Percentiles rank a stretch among this genome's conserved stretches.
phyloP scores from a whole-genome alignment of 1,140 invertebrate genomes.

The Papilio polyxenes region DNA sequence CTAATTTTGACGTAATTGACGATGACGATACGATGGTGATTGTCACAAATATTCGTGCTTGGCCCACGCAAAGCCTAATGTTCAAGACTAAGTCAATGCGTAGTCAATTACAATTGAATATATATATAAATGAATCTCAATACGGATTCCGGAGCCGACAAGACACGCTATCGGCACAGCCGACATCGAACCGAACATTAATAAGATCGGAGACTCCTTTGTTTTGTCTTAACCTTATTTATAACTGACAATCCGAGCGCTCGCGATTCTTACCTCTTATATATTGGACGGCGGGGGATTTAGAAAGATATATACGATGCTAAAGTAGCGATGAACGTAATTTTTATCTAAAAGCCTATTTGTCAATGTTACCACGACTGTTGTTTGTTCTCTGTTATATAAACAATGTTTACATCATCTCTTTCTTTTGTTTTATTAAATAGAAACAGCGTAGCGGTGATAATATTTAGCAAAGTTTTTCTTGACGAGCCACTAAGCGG shows the following conservation, averaged over 20 bases:
- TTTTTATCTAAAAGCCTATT: constrained; percentile 39
- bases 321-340: constrained; percentile 33
- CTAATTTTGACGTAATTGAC: no score
- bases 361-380: constrained; percentile 21
- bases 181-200: constrained; percentile 60
- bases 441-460: background rate
- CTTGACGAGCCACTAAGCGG: no score
- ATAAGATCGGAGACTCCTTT: constrained; percentile 60
- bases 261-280: constrained; percentile 48
- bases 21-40: no score
- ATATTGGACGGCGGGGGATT: constrained; percentile 43
- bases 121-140: constrained; percentile 29
- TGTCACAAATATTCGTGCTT: no score
- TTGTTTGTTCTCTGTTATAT: background rate
- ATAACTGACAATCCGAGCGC: constrained; percentile 50
- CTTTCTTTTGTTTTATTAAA: constrained; percentile 18
- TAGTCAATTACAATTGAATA: constrained; percentile 37
- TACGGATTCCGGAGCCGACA: constrained; percentile 15
- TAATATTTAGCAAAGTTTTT: no score
- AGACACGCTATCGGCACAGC: constrained; percentile 5
- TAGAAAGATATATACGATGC: constrained; percentile 11
- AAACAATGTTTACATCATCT: background rate
- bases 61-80: background rate
- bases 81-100: background rate
- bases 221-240: constrained; percentile 64